phyloP scores from a whole-genome alignment of 92 coral and sea anemone genomes.

The Porites rus region DNA sequence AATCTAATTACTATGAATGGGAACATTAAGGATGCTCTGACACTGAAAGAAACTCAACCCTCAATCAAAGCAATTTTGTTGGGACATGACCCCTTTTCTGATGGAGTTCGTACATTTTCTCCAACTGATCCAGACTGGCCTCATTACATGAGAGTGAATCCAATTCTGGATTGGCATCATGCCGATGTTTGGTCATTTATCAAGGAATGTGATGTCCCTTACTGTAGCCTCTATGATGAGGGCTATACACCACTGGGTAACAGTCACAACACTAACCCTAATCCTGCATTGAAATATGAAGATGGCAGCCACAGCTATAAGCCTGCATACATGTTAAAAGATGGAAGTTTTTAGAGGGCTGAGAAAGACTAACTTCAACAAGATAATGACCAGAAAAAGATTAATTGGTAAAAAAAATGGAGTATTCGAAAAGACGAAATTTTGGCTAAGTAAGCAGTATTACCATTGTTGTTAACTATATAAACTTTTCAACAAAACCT shows the following conservation, averaged over 20 bases:
- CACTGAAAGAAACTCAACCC: conserved; percentile 82
- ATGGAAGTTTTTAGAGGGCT: conserved; percentile 86
- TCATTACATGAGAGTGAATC: conserved; percentile 90
- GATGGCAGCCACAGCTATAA: conserved; percentile 69
- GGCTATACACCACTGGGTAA: conserved; percentile 97
- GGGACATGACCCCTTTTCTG: conserved; percentile 98
- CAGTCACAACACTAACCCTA: conserved; percentile 88
- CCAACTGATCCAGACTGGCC: conserved; percentile 99
- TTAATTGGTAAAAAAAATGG: too few relatives aligned
- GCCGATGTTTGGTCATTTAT: conserved; percentile 94
- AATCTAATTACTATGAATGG: conserved; percentile 81
- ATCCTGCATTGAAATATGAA: conserved; percentile 80
- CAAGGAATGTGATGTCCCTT: conserved; percentile 78
- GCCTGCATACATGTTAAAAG: conserved; percentile 96
- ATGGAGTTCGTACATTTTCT: conserved; percentile 82
- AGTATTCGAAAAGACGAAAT: too few relatives aligned
- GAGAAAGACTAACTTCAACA: conserved; percentile 63
- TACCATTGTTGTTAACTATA: too few relatives aligned
- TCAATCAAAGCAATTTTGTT: conserved; percentile 79
- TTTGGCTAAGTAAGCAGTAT: too few relatives aligned
- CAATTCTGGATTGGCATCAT: conserved; percentile 96
- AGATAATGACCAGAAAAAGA: too few relatives aligned
- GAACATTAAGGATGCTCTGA: conserved; percentile 77
- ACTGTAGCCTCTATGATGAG: conserved; percentile 86
- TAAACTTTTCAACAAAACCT: too few relatives aligned